Evolutionary conservation across 2,113 vertebrate species (phyloP).

Genomic region (Semnornis frantzii): DNA sequence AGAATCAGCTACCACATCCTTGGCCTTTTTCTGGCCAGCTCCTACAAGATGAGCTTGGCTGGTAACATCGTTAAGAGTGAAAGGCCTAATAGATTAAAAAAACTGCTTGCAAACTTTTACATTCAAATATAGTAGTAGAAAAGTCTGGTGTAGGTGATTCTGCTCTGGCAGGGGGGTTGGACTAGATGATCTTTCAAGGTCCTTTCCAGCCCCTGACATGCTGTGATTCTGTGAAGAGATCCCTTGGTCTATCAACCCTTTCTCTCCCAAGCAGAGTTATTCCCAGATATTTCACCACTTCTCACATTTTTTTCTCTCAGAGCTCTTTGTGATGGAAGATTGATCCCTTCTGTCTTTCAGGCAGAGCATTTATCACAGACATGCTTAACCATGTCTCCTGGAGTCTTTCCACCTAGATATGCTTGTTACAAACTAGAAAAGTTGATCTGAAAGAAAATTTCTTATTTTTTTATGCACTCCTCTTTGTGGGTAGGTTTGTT

Average conservation of each 20-base stretch:
- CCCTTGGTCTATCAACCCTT: not conserved
- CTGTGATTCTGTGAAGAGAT: no score
- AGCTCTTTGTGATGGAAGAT: not conserved
- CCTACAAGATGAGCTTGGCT: not conserved
- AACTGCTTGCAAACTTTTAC: not conserved
- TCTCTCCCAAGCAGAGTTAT: not conserved
- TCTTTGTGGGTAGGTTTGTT: not conserved
- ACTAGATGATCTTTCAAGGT: no score
- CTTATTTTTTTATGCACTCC: fast-evolving
- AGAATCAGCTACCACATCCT: not conserved
- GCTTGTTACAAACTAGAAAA: not conserved
- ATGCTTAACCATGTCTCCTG: not conserved
- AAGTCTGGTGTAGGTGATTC: no score
- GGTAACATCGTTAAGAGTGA: not conserved
- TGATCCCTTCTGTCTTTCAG: not conserved
- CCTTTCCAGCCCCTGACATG: no score
- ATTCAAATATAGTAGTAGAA: not conserved
- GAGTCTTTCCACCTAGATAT: not conserved
- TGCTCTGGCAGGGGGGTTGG: no score
- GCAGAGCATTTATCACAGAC: not conserved
- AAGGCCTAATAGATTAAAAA: not conserved
- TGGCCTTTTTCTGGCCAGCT: not conserved
- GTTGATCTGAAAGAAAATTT: not conserved
- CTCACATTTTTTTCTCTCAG: not conserved
- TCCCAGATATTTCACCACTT: not conserved